Evolutionary conservation across 2,797 vertebrate species (phyloP), one percentile per base, ranked within the genome.

Genomic region (Rhabdomys pumilio): DNA sequence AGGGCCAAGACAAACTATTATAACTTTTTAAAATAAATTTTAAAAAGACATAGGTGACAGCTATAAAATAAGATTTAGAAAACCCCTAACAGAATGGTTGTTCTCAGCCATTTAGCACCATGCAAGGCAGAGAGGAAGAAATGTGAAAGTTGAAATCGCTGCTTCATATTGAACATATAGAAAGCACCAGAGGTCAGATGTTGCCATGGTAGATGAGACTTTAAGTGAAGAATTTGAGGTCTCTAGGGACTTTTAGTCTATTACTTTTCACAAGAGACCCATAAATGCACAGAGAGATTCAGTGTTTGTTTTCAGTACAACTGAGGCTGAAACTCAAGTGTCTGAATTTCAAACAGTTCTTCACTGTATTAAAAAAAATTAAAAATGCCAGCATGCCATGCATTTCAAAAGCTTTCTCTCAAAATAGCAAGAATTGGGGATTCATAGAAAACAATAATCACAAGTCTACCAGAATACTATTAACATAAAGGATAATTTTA

Each of bases 1-100:
- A 79, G 13, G 63, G 7, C 90, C 53, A 85, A 95, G 55, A 75
- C 75, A 95, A 93, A 81, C 31, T 93, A 69, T 19, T 91, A 34
- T 59, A 65, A 90, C 8, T 65, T 50, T 89, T 76, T 13, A 75
- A 76, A 59, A 34, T 87, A 63, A 47, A 90, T 47, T 63, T 14
- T 91, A 63, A 50, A 24, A 50, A 24, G 61, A 65, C 0, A 10
- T 44, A 65, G 20, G 50, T 57, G 44, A 20, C 26, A 69, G 19
- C n/a, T 73, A 57, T 11, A 19, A 83, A 95, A 83, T 61, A 14
- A 38, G 12, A 55, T 88, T 67, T n/a, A n/a, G 72, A 57, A 84
- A 88, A 6, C 7, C 10, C 9, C 17, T 59, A 90, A 41, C 10
- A 92, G 81, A 94, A 44, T 72, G 8, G 29, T 34, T 5, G 38